Evolutionary conservation across 1,140 invertebrate genomes (phyloP).

Genomic region (Diachasma alloeum): DNA sequence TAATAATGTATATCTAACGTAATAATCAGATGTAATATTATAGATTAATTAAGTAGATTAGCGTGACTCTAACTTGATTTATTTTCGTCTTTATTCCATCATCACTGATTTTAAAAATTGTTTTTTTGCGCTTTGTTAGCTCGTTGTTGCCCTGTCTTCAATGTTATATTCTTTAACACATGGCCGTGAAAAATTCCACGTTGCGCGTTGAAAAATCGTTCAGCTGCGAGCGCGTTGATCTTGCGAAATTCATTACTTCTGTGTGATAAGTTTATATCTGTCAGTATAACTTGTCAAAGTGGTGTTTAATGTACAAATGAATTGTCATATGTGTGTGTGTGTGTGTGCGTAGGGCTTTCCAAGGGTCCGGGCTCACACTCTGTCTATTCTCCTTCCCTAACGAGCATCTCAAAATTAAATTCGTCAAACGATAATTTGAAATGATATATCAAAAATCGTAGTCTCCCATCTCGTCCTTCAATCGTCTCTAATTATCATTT

Average conservation of each 20-base stretch:
- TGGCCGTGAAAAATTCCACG: not conserved
- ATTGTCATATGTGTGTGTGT: conserved; percentile 8
- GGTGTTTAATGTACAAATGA: not conserved
- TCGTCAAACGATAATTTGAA: not conserved
- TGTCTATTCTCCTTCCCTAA: not conserved
- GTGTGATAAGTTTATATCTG: not conserved
- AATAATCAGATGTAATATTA: conserved; percentile 58
- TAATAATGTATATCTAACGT: conserved; percentile 56
- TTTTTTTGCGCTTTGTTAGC: not conserved
- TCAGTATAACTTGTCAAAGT: not conserved
- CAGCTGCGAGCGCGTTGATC: not conserved
- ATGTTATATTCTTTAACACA: not conserved
- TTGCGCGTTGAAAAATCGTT: not conserved
- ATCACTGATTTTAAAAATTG: conserved; percentile 30
- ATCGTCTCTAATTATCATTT: not conserved
- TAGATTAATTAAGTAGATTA: conserved; percentile 56
- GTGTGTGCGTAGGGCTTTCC: conserved; percentile 15
- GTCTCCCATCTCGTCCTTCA: not conserved
- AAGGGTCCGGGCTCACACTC: conserved; percentile 25
- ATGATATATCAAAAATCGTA: not conserved
- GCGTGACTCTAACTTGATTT: conserved; percentile 39
- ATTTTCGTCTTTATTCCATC: not conserved
- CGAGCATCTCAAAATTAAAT: not conserved
- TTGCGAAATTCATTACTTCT: not conserved
- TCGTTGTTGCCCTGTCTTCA: no score